Percentiles rank a stretch among this genome's conserved stretches.
Conservation (phyloP, 2,888 invertebrate genomes). For the Cephus spinipes region DNA sequence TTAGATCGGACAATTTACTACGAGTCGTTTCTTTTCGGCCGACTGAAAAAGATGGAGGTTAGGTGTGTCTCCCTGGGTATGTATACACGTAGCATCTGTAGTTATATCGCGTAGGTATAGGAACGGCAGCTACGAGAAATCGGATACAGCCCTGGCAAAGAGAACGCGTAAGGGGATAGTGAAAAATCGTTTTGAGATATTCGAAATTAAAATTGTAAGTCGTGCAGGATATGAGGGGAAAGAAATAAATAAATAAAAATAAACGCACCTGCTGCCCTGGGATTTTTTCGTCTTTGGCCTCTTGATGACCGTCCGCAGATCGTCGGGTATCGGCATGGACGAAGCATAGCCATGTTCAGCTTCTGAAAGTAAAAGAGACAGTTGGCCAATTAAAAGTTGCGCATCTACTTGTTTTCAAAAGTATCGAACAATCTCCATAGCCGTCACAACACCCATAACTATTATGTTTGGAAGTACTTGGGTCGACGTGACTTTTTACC, state of each 20-base stretch:
- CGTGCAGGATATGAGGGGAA: not conserved
- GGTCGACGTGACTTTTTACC: not conserved
- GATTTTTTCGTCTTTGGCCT: constrained; percentile 89
- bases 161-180: not conserved
- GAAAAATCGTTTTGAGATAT: not conserved
- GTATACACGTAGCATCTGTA: too few species aligned
- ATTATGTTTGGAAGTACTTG: not conserved
- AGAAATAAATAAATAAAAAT: not conserved
- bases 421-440: constrained; percentile 6
- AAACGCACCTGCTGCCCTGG: constrained; percentile 86
- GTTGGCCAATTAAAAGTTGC: constrained; percentile 69
- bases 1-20: too few species aligned
- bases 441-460: not conserved
- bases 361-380: constrained; percentile 77
- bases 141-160: not conserved
- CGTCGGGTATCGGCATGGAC: constrained; percentile 83
- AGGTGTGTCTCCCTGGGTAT: too few species aligned
- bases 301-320: constrained; percentile 77
- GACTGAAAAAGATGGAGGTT: too few species aligned
- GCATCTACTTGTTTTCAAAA: not conserved
- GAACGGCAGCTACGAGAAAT: too few species aligned
- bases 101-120: too few species aligned
- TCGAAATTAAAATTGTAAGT: not conserved
- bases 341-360: constrained; percentile 93
- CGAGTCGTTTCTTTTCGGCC: too few species aligned